Percentiles rank a stretch among this genome's conserved stretches.
Conservation (phyloP, 35 echinoderm and acorn worm genomes). For the Anneissia japonica region DNA sequence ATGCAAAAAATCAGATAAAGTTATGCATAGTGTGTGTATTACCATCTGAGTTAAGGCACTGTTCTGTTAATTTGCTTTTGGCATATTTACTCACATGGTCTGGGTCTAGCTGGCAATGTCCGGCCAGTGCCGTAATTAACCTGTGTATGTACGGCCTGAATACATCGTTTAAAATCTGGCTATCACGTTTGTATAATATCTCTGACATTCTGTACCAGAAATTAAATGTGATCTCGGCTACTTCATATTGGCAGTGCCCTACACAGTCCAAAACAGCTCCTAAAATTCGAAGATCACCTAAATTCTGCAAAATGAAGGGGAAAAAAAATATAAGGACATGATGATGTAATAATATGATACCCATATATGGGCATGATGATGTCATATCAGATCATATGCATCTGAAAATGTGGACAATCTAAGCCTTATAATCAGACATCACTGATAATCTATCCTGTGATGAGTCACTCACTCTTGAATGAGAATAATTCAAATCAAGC, state of each 20-base stretch:
- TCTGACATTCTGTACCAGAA: conserved; percentile 96
- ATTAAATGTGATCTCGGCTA: conserved; percentile 96
- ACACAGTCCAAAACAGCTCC: conserved; percentile 77
- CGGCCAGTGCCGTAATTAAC: conserved; percentile 61
- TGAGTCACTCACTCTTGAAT: no score
- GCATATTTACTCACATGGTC: conserved; percentile 71
- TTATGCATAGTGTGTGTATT: neutral
- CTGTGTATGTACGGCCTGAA: conserved; percentile 85
- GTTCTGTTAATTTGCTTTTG: neutral
- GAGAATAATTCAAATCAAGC: no score
- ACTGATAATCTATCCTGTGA: no score
- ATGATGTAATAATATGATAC: no score
- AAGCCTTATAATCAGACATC: no score
- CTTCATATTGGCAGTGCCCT: conserved; percentile 74
- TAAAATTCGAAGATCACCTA: conserved; percentile 61
- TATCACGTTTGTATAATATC: conserved; percentile 68
- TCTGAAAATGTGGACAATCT: no score
- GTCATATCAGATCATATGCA: no score
- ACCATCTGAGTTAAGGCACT: neutral
- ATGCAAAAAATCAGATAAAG: neutral
- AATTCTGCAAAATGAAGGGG: conserved; percentile 29
- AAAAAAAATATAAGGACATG: no score
- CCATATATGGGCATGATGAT: no score
- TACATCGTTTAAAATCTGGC: conserved; percentile 53
- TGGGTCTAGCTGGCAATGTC: conserved; percentile 85